These are phyloP conservation scores for Plodia interpunctella DNA, from an alignment of 1,140 invertebrate genomes.

Conservation along the genomic window DNA sequence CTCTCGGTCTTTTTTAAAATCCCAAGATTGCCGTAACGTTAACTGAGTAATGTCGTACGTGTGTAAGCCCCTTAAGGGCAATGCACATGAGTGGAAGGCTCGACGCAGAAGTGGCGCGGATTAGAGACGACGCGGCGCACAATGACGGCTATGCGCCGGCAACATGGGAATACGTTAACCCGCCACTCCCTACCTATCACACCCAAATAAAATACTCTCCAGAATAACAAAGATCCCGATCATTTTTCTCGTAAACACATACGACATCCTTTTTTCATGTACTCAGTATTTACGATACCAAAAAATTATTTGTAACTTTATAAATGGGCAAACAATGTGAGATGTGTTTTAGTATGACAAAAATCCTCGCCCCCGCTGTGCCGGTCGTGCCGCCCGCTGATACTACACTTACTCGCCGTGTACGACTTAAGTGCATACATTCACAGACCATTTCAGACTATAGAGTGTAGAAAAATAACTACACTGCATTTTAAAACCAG, in stretches of 20 bases:
- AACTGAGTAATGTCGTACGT: background rate
- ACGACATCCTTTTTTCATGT: background rate
- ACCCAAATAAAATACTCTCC: background rate
- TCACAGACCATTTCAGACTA: conserved; percentile 11
- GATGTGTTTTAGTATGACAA: conserved; percentile 7
- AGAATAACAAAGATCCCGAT: background rate
- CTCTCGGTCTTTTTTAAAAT: background rate
- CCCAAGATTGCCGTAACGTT: background rate
- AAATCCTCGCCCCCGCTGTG: conserved; percentile 6
- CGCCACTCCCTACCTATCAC: background rate
- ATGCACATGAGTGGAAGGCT: conserved; percentile 1
- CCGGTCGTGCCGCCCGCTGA: conserved; percentile 5
- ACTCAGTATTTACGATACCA: background rate
- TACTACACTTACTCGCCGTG: conserved; percentile 8
- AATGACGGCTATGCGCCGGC: background rate
- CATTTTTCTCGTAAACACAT: background rate
- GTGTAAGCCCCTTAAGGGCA: conserved; percentile 5
- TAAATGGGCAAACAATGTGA: conserved; percentile 6
- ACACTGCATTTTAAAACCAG: conserved; percentile 17
- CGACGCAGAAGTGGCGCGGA: conserved; percentile 5
- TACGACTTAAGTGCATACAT: conserved; percentile 13
- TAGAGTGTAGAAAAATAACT: background rate
- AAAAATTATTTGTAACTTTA: conserved; percentile 4
- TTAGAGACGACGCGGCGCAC: background rate
- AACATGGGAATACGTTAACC: background rate